A percentile compares a stretch with the other conserved stretches of the same genome.
These are phyloP conservation scores for Hoplias malabaricus DNA, from an alignment of 2,113 vertebrate species.

Conservation along the genomic window DNA sequence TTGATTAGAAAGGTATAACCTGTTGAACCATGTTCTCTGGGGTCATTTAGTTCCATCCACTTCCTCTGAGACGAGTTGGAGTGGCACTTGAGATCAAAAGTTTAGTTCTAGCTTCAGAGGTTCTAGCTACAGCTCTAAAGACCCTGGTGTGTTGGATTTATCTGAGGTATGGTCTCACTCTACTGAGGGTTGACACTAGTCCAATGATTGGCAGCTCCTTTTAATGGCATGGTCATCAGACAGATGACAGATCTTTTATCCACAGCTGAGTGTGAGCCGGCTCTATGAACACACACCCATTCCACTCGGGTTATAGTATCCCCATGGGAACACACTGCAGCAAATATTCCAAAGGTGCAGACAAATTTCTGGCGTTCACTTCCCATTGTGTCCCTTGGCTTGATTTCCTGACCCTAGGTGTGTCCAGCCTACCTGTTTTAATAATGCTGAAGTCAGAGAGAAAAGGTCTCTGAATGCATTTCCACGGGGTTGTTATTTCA, in stretches of 20 bases:
- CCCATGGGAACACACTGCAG: conserved; percentile 24
- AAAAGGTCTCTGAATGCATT: not conserved
- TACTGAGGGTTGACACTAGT: too few species aligned
- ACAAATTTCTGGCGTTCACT: conserved; percentile 40
- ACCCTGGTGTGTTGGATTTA: too few species aligned
- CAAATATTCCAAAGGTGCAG: conserved; percentile 42
- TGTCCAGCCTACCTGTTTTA: too few species aligned
- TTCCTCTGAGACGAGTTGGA: too few species aligned
- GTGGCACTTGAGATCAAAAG: too few species aligned
- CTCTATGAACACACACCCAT: conserved; percentile 29
- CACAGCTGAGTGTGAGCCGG: not conserved
- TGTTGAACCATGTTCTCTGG: too few species aligned
- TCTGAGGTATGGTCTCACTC: too few species aligned
- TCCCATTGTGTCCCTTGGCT: conserved; percentile 4
- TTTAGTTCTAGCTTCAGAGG: too few species aligned
- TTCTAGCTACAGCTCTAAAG: too few species aligned
- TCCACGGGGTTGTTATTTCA: conserved; percentile 38
- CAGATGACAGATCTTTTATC: conserved; percentile 19
- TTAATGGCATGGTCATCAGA: not conserved
- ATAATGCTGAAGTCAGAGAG: not conserved
- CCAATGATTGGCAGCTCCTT: too few species aligned
- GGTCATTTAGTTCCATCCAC: too few species aligned
- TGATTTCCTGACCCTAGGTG: conserved; percentile 22
- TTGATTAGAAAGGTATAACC: too few species aligned
- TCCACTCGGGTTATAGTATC: conserved; percentile 32